Evolutionary conservation across 2,797 vertebrate genomes (phyloP).

Genomic region (Liasis olivaceus): DNA sequence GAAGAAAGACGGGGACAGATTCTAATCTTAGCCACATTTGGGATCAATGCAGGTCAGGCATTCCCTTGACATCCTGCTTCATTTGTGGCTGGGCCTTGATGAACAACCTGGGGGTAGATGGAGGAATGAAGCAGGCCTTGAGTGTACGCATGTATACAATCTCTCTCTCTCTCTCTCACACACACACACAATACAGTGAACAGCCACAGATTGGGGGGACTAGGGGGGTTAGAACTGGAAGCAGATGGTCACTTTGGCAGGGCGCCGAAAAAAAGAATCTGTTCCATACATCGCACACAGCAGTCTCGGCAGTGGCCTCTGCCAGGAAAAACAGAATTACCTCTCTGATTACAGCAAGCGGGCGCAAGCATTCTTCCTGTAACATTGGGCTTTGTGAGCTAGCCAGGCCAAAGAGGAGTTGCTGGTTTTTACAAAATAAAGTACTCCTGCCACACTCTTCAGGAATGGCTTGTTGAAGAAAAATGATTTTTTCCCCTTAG

Average conservation of each 20-base stretch:
- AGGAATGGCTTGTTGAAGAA: neutral
- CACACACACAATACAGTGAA: conserved; percentile 16
- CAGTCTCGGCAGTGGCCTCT: conserved; percentile 34
- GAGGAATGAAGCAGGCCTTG: neutral
- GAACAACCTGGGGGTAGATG: neutral
- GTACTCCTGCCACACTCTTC: neutral
- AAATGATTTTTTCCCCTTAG: neutral
- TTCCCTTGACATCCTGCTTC: conserved; percentile 11
- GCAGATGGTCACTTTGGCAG: conserved; percentile 54
- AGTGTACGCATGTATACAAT: neutral
- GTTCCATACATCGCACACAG: conserved; percentile 42
- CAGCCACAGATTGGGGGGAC: conserved; percentile 36
- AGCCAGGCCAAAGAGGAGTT: conserved; percentile 33
- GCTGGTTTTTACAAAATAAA: conserved; percentile 18
- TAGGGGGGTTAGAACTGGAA: conserved; percentile 41
- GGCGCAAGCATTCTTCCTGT: conserved; percentile 33
- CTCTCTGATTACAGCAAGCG: conserved; percentile 42
- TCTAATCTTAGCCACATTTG: conserved; percentile 7
- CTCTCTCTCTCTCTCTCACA: neutral
- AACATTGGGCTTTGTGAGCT: conserved; percentile 22
- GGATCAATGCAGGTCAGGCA: neutral
- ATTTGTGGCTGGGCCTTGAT: neutral
- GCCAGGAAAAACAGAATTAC: conserved; percentile 51
- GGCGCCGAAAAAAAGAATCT: conserved; percentile 38
- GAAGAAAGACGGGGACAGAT: conserved; percentile 4